Conservation (phyloP, 2,888 invertebrate genomes). For the Eucera pruinosa region DNA sequence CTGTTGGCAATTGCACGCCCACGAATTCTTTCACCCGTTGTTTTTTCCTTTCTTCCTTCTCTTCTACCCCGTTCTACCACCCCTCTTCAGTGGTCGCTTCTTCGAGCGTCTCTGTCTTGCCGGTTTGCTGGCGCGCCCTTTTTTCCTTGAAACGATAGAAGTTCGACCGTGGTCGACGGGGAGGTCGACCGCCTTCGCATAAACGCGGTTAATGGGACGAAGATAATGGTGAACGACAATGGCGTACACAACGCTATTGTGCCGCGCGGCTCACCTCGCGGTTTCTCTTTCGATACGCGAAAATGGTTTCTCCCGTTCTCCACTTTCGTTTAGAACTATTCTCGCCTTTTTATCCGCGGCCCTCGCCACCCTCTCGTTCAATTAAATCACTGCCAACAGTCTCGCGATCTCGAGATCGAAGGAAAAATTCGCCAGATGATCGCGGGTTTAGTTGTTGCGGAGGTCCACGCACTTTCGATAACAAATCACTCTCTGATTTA, state of each 20-base stretch:
- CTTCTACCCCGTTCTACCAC: not conserved
- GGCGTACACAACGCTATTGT: conserved; percentile 60
- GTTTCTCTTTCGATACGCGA: conserved; percentile 61
- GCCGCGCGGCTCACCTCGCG: conserved; percentile 47
- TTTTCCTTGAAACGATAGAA: conserved; percentile 41
- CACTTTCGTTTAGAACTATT: conserved; percentile 9
- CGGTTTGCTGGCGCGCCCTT: not conserved
- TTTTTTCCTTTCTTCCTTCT: conserved; percentile 43
- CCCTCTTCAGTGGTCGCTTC: conserved; percentile 24
- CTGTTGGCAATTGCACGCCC: conserved; percentile 77
- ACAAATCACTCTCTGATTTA: too few relatives aligned
- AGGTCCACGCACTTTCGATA: too few relatives aligned
- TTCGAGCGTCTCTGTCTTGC: not conserved
- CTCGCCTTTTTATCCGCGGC: not conserved
- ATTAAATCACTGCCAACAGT: too few relatives aligned
- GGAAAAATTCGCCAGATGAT: too few relatives aligned
- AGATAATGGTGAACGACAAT: conserved; percentile 65
- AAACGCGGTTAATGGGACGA: conserved; percentile 69
- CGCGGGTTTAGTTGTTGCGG: too few relatives aligned
- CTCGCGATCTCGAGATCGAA: too few relatives aligned
- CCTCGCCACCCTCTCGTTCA: not conserved
- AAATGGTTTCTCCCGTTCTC: conserved; percentile 25
- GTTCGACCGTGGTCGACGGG: conserved; percentile 46
- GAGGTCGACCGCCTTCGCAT: conserved; percentile 56
- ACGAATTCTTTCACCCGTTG: conserved; percentile 68